A percentile compares a stretch with the other conserved stretches of the same genome.
These are phyloP conservation scores for Drosophila nigrodunni DNA, from an alignment of 1,140 invertebrate species.

Conservation along the genomic window DNA sequence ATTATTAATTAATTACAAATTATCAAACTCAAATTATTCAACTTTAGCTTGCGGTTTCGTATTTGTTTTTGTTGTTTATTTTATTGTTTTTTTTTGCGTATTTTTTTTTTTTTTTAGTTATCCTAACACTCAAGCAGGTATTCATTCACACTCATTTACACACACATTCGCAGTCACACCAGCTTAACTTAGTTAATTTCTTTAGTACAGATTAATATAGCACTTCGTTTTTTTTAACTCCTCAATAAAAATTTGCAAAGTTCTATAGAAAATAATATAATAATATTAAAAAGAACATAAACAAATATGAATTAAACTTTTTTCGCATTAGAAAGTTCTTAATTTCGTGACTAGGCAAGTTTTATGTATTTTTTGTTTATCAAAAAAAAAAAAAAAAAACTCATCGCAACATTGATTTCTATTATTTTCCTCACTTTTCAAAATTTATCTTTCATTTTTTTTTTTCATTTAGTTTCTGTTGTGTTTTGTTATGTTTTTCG, in stretches of 20 bases:
- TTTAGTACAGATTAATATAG: constrained; percentile 80
- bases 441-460: no score
- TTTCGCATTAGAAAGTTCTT: constrained; percentile 75
- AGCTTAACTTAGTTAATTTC: constrained; percentile 56
- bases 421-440: neutral
- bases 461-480: neutral
- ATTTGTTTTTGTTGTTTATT: neutral
- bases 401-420: constrained; percentile 49
- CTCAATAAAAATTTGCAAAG: constrained; percentile 35
- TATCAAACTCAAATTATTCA: constrained; percentile 6
- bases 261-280: constrained; percentile 33
- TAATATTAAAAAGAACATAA: constrained; percentile 44
- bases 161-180: constrained; percentile 9
- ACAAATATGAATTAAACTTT: constrained; percentile 49
- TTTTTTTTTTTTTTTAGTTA: constrained; percentile 25
- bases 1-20: constrained; percentile 17
- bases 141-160: constrained; percentile 17
- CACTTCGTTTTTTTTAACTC: constrained; percentile 58
- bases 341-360: constrained; percentile 82
- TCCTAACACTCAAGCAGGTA: constrained; percentile 14
- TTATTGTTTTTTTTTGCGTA: constrained; percentile 6
- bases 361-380: constrained; percentile 43
- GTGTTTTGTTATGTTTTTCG: constrained; percentile 24
- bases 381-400: constrained; percentile 34
- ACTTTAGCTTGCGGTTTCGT: constrained; percentile 18